Evolutionary conservation across 2,888 invertebrate species (phyloP).

Genomic region (Acanthopleura granulata): DNA sequence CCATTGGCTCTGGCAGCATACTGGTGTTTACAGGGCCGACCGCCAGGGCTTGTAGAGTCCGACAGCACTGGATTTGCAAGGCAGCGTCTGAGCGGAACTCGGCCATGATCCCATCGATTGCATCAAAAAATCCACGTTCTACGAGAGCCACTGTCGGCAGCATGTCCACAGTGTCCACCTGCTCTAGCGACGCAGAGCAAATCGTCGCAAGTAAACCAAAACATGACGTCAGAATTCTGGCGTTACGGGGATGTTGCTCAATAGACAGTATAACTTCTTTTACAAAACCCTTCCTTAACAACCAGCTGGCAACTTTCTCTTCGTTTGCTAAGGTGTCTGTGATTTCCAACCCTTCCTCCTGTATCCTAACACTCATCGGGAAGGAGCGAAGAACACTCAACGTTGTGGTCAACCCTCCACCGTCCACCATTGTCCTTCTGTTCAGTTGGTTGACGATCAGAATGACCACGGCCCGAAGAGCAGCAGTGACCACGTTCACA

Average conservation of each 20-base stretch:
- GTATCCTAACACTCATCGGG: background rate
- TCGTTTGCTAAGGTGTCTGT: background rate
- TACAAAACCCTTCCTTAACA: background rate
- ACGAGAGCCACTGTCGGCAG: background rate
- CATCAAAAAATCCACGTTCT: background rate
- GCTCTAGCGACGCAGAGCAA: background rate
- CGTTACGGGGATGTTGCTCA: background rate
- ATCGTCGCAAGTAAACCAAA: background rate
- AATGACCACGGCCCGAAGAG: background rate
- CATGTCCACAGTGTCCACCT: background rate
- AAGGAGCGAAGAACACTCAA: background rate
- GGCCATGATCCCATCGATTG: background rate
- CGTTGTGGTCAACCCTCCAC: background rate
- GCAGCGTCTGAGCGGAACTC: background rate
- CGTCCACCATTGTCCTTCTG: background rate
- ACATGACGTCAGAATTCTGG: background rate
- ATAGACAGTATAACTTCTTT: background rate
- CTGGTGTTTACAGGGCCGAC: background rate
- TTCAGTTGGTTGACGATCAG: background rate
- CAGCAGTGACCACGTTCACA: background rate
- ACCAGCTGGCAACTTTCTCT: background rate
- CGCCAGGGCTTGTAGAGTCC: background rate
- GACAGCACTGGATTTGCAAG: background rate
- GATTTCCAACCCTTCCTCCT: background rate
- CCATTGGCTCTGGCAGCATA: background rate